Conservation (phyloP, 92 coral and sea anemone genomes). For the Zoanthus gigantus region DNA sequence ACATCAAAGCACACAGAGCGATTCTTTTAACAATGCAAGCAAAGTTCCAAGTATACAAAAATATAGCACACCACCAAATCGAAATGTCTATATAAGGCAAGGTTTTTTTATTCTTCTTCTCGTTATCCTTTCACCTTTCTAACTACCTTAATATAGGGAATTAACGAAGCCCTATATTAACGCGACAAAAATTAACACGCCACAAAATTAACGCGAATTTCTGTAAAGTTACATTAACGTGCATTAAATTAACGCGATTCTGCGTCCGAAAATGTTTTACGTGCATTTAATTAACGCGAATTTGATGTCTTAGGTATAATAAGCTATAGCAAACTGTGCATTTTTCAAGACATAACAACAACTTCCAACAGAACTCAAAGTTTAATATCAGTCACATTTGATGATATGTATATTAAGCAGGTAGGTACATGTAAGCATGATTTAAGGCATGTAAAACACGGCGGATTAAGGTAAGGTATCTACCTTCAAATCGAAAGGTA, state of each 20-base stretch:
- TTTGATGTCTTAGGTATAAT: constrained; percentile 57
- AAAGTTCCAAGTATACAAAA: too few species aligned
- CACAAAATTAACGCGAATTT: neutral
- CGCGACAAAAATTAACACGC: constrained; percentile 2
- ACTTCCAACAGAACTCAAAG: neutral
- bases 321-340: constrained; percentile 55
- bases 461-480: constrained; percentile 49
- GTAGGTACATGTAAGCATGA: constrained; percentile 50
- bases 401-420: constrained; percentile 48
- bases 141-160: neutral
- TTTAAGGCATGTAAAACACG: constrained; percentile 49
- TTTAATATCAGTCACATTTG: neutral
- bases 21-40: too few species aligned
- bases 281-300: constrained; percentile 56
- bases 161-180: neutral
- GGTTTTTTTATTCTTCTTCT: too few species aligned
- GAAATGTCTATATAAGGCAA: too few species aligned
- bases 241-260: neutral
- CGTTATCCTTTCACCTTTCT: too few species aligned
- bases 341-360: constrained; percentile 42
- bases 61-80: too few species aligned
- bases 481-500: constrained; percentile 48
- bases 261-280: constrained; percentile 31
- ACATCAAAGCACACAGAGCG: too few species aligned
- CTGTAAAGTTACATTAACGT: neutral